A percentile compares a stretch with the other conserved stretches of the same genome.
These are phyloP conservation scores for Fulica atra DNA, from an alignment of 2,113 vertebrate species.

Conservation along the genomic window DNA sequence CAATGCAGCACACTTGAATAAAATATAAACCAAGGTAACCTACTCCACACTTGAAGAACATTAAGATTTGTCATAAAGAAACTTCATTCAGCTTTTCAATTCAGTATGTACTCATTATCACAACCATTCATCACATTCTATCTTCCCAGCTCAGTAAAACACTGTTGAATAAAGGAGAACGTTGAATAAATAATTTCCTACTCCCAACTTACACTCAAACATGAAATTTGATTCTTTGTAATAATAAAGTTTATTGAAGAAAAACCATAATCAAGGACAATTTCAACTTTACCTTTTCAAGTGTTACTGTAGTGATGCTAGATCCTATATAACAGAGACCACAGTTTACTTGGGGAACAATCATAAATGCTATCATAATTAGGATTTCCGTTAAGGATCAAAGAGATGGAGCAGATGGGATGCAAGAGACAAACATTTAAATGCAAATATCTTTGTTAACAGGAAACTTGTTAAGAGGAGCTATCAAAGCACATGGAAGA, in stretches of 20 bases:
- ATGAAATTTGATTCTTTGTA: background rate
- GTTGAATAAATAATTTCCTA: background rate
- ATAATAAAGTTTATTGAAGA: background rate
- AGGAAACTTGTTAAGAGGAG: constrained; percentile 3
- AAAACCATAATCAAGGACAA: background rate
- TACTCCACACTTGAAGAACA: background rate
- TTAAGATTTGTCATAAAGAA: background rate
- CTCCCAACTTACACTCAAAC: background rate
- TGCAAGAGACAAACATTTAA: constrained; percentile 29
- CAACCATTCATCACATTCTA: background rate
- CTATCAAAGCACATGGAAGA: background rate
- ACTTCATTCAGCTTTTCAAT: background rate
- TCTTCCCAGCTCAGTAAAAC: background rate
- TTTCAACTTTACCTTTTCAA: background rate
- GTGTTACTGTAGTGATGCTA: background rate
- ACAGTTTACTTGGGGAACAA: background rate
- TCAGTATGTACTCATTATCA: background rate
- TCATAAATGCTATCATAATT: constrained; percentile 12
- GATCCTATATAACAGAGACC: background rate
- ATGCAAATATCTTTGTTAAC: constrained; percentile 36
- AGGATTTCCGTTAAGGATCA: constrained; percentile 30
- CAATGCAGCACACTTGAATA: background rate
- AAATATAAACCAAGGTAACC: background rate
- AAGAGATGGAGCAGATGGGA: constrained; percentile 21
- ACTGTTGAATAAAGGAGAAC: background rate